Base-by-base conservation (phyloP, 2,113 vertebrate genomes). In the Hypocryptadius cinnamomeus region DNA sequence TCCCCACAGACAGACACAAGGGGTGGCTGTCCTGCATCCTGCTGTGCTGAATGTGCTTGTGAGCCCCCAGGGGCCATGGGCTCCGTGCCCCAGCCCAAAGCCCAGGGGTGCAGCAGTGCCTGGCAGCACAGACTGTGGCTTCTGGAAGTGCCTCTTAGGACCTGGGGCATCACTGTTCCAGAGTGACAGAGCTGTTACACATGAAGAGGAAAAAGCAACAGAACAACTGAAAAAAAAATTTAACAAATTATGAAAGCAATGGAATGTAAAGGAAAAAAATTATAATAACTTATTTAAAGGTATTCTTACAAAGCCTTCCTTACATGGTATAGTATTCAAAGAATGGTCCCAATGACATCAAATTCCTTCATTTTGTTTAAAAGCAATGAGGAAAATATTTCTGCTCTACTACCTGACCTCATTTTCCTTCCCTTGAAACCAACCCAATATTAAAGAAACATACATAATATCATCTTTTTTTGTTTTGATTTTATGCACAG, bases 331-430 rank as follows among this genome's bases (percentile, higher is more conserved):
- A 83, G 48, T 44, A 94, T 83, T 87, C 56, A 74, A 90, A 91
- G 70, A 85, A 57, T 60, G 91, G 91, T 94, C 90, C 94, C 92
- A 91, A 61, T 81, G 86, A 90, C 76, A 94, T 70, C n/a, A 87
- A 91, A 94, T 93, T 96, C 96, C 95, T 96, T 96, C 95, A 96
- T 95, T 96, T 95, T 92, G 60, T 92, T 85, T 83, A 53, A 90
- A 96, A 90, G 91, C 15, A 17, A 64, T 13, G n/a, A 68, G 85
- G 79, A 92, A 79, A 85, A 48, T 31, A 59, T 66, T 92, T 92
- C 64, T 85, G 60, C 51, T 92, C 93, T 78, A 54, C 68, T 57
- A 59, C 63, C 64, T 74, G 71, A 71, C 81, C 54, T 84, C 9
- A 8, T 27, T 86, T 88, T 85, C 71, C 66, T 79, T 79, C 57